Percentiles rank a stretch among this genome's conserved stretches.
Conservation (phyloP, 1,140 invertebrate genomes). For the Apis dorsata region DNA sequence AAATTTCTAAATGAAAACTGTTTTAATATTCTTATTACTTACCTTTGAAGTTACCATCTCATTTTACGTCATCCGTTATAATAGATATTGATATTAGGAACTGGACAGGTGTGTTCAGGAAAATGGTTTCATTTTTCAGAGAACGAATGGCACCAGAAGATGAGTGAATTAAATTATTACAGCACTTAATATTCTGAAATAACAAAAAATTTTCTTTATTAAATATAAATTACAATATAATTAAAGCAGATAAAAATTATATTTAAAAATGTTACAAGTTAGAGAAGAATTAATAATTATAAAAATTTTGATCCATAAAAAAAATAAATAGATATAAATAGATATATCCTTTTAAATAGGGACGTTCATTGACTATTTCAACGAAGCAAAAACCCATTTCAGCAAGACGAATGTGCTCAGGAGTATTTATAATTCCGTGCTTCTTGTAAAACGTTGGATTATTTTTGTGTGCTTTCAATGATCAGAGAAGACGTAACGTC, state of each 20-base stretch:
- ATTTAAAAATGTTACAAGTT: background rate
- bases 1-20: background rate
- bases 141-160: background rate
- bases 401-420: constrained; percentile 26
- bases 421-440: constrained; percentile 52
- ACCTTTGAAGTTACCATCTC: background rate
- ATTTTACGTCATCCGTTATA: background rate
- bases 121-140: background rate
- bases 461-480: constrained; percentile 34
- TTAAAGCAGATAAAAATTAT: background rate
- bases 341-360: background rate
- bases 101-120: background rate
- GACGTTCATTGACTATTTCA: background rate
- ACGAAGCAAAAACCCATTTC: background rate
- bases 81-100: background rate
- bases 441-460: constrained; percentile 32
- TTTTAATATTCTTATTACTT: background rate
- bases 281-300: too few species aligned
- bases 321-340: too few species aligned
- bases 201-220: background rate
- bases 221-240: background rate
- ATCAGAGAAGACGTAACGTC: constrained; percentile 16
- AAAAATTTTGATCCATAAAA: too few species aligned
- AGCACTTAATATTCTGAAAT: background rate
- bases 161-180: background rate